Conservation (phyloP, 2,797 vertebrate species). For the Rhabdomys pumilio region DNA sequence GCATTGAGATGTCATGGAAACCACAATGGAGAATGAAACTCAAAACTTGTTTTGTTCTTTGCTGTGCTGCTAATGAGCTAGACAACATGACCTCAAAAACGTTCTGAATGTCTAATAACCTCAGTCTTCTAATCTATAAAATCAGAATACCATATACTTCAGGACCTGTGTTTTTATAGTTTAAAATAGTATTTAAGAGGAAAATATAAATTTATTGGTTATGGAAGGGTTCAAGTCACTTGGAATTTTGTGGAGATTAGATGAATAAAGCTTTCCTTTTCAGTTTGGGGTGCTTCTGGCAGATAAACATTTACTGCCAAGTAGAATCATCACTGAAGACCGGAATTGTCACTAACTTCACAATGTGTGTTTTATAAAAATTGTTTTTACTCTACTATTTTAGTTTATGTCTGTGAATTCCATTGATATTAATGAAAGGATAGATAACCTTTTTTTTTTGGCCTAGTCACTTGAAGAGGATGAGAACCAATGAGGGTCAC, state of each 20-base stretch:
- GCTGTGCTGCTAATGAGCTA: slow-evolving; percentile 35
- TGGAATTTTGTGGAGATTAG: background rate
- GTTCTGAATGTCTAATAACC: slow-evolving; percentile 28
- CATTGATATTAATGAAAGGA: background rate
- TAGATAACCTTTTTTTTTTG: background rate
- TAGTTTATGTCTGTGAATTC: background rate
- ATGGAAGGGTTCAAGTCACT: background rate
- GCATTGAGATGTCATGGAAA: slow-evolving; percentile 45
- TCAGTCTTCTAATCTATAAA: slow-evolving; percentile 37
- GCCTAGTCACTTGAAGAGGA: background rate
- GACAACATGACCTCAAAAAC: background rate
- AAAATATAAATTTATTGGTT: background rate
- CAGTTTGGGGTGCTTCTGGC: background rate
- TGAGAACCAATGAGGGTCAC: background rate
- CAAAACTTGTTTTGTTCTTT: slow-evolving; percentile 5
- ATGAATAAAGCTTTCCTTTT: background rate
- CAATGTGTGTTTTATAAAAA: background rate
- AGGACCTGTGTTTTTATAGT: background rate
- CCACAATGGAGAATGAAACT: slow-evolving; percentile 11
- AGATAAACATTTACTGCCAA: background rate
- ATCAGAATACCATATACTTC: background rate
- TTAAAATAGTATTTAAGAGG: slow-evolving; percentile 5
- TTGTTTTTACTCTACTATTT: background rate
- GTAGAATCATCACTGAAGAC: background rate
- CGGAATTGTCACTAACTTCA: background rate